Evolutionary conservation across 2,888 invertebrate species (phyloP).

Genomic region (Drosophila atroscutellata): DNA sequence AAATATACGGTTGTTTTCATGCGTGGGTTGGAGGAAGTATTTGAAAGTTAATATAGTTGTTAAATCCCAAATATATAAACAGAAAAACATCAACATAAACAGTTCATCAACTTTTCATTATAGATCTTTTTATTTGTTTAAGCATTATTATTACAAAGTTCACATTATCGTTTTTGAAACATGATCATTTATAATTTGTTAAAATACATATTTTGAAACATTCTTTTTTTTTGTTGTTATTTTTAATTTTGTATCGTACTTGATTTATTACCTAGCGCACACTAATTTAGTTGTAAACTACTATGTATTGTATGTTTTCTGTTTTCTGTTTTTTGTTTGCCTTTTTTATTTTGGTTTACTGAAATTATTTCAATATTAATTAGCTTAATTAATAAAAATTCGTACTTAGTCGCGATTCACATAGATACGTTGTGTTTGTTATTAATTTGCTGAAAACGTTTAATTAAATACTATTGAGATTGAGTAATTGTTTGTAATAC

Average conservation of each 20-base stretch:
- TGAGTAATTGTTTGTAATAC: constrained; percentile 57
- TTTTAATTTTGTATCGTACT: constrained; percentile 50
- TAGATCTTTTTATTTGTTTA: constrained; percentile 59
- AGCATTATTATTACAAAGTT: constrained; percentile 68
- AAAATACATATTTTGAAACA: constrained; percentile 61
- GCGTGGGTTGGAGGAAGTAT: constrained; percentile 7
- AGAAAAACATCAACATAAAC: not conserved
- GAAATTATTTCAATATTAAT: constrained; percentile 64
- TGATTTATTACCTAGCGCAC: constrained; percentile 59
- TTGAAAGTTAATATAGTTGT: not conserved
- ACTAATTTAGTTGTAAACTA: constrained; percentile 69
- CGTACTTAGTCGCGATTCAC: constrained; percentile 74
- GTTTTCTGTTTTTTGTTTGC: constrained; percentile 30
- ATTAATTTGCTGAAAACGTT: constrained; percentile 62
- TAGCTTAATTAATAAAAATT: constrained; percentile 80
- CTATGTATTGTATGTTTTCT: constrained; percentile 44
- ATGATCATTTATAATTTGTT: constrained; percentile 50
- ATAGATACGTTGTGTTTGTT: constrained; percentile 58
- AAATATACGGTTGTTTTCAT: constrained; percentile 27
- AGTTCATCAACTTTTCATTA: constrained; percentile 35
- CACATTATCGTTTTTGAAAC: constrained; percentile 59
- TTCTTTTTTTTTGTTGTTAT: constrained; percentile 33
- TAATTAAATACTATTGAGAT: constrained; percentile 64
- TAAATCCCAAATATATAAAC: not conserved
- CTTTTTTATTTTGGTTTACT: constrained; percentile 41